A percentile compares a stretch with the other conserved stretches of the same genome.
phyloP scores from a whole-genome alignment of 2,797 vertebrate species.

The Microcaecilia unicolor region DNA sequence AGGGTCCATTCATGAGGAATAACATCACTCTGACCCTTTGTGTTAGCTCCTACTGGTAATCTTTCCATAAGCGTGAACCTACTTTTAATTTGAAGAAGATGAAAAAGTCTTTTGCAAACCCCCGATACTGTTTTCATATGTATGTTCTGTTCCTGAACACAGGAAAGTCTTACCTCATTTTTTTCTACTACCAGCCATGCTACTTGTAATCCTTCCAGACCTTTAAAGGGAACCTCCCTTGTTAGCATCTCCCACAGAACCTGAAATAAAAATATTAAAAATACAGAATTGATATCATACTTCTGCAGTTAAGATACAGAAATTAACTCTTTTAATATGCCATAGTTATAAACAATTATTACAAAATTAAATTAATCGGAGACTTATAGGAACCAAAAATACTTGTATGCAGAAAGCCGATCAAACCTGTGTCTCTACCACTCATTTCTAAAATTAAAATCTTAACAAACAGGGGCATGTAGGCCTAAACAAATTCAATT shows the following conservation, averaged over 20 bases:
- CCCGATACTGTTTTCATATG: conserved; percentile 80
- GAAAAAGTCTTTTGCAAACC: conserved; percentile 81
- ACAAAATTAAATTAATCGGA: no score
- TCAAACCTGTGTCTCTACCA: no score
- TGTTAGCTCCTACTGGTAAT: conserved; percentile 80
- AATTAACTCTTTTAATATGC: no score
- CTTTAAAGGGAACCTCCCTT: conserved; percentile 95
- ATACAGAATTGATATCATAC: no score
- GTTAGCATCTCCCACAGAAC: conserved; percentile 99
- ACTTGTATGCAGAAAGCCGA: no score
- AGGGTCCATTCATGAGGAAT: conserved; percentile 79
- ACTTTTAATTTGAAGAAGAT: conserved; percentile 81
- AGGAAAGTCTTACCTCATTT: conserved; percentile 87
- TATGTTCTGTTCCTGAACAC: conserved; percentile 68
- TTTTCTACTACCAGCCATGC: conserved; percentile 99
- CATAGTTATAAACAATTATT: no score
- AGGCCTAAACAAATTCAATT: no score
- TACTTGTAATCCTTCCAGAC: conserved; percentile 96
- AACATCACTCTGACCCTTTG: conserved; percentile 80
- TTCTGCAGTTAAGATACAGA: no score
- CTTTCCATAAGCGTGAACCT: conserved; percentile 79
- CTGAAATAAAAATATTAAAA: conserved; percentile 74
- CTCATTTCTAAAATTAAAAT: no score
- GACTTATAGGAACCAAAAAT: no score
- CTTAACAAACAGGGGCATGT: no score